phyloP scores from a whole-genome alignment of 2,797 vertebrate genomes.

The Oreortyx pictus region DNA sequence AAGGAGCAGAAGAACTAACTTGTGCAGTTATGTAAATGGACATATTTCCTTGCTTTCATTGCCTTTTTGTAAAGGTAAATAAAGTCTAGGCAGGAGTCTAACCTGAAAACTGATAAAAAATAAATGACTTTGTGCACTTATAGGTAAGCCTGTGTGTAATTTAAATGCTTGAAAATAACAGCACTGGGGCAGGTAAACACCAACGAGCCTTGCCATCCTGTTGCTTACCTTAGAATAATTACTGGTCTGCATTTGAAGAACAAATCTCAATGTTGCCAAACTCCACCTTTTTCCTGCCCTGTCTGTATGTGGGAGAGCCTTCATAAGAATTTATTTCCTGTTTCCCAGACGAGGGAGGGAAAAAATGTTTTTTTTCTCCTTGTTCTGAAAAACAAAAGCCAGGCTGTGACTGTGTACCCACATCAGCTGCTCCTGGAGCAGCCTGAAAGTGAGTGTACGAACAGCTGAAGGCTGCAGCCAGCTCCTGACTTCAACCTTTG shows the following conservation, averaged over 20 bases:
- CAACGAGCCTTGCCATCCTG: constrained; percentile 43
- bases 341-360: constrained; percentile 73
- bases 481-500: neutral
- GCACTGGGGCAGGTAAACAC: constrained; percentile 35
- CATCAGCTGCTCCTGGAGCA: neutral
- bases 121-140: constrained; percentile 2
- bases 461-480: neutral
- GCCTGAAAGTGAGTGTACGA: neutral
- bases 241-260: constrained; percentile 60
- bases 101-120: constrained; percentile 31
- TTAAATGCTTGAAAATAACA: constrained; percentile 24
- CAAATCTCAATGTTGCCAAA: constrained; percentile 51
- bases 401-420: neutral
- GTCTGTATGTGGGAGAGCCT: constrained; percentile 48
- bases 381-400: constrained; percentile 57
- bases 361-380: constrained; percentile 55
- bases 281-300: constrained; percentile 69
- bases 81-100: neutral
- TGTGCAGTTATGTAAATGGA: neutral
- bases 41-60: neutral
- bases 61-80: neutral
- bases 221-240: constrained; percentile 55
- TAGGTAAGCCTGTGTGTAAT: neutral
- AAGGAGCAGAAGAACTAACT: neutral
- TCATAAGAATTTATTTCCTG: constrained; percentile 65